These are phyloP conservation scores for Nephrotoma guestfalica DNA, from an alignment of 2,888 invertebrate genomes.

Conservation along the genomic window DNA sequence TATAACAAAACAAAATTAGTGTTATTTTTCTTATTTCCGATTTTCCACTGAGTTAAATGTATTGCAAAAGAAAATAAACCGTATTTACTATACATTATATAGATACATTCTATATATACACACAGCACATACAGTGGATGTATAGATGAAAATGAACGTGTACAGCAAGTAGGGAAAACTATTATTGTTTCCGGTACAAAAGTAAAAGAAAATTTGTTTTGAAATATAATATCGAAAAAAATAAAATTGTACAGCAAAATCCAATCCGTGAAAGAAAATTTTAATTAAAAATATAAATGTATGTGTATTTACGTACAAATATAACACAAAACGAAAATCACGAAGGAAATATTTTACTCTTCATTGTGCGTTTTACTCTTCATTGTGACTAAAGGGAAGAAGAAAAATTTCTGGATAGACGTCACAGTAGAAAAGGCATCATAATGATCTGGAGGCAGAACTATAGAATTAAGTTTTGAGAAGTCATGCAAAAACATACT, in stretches of 20 bases:
- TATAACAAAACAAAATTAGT: neutral
- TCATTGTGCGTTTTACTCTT: neutral
- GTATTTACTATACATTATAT: neutral
- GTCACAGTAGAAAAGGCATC: too few relatives aligned
- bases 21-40: neutral
- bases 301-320: too few relatives aligned
- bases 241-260: neutral
- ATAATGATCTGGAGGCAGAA: too few relatives aligned
- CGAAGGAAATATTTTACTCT: neutral
- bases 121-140: neutral
- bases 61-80: neutral
- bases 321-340: neutral
- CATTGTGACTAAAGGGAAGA: too few relatives aligned
- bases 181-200: neutral
- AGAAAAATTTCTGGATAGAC: too few relatives aligned
- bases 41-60: neutral
- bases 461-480: too few relatives aligned
- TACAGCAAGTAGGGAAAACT: neutral
- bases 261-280: neutral
- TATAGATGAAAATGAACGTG: neutral
- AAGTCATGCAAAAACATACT: too few relatives aligned
- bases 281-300: neutral
- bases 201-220: neutral
- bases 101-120: neutral
- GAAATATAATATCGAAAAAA: neutral